These are phyloP conservation scores for Macrotus californicus DNA, from an alignment of 2,113 vertebrate genomes.

Conservation along the genomic window DNA sequence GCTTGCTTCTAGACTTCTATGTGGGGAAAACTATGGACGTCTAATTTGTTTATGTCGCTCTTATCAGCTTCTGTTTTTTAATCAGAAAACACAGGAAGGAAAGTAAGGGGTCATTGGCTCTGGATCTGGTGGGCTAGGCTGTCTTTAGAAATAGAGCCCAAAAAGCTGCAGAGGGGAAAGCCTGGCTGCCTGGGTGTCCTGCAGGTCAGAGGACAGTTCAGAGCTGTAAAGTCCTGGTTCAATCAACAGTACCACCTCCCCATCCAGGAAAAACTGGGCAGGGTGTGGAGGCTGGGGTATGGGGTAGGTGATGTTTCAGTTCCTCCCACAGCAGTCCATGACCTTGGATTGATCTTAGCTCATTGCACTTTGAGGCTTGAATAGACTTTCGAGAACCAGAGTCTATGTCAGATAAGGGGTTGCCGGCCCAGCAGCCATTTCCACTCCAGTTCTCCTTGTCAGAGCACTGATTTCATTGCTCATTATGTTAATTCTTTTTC, in stretches of 20 bases:
- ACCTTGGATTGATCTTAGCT: not conserved
- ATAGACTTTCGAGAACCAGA: not conserved
- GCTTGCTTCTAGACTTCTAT: not conserved
- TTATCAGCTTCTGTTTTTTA: not conserved
- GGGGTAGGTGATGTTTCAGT: not conserved
- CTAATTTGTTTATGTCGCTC: not conserved
- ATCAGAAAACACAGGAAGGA: not conserved
- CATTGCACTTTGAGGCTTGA: not conserved
- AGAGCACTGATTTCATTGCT: not conserved
- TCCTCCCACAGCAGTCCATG: not conserved
- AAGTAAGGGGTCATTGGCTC: not conserved
- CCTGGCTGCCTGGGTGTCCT: not conserved
- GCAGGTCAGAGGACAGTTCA: not conserved
- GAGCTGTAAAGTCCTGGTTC: not conserved
- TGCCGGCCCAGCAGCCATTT: not conserved
- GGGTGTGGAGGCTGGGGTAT: not conserved
- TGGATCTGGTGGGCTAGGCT: not conserved
- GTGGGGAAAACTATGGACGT: not conserved
- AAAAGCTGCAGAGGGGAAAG: not conserved
- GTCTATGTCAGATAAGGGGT: not conserved
- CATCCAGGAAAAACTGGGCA: not conserved
- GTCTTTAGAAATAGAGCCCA: not conserved
- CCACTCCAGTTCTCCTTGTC: not conserved
- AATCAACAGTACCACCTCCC: fast-evolving
- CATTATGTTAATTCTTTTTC: not conserved